Evolutionary conservation across 2,113 vertebrate genomes (phyloP), one percentile per base, ranked within the genome.

Genomic region (Pachyramphus minor): DNA sequence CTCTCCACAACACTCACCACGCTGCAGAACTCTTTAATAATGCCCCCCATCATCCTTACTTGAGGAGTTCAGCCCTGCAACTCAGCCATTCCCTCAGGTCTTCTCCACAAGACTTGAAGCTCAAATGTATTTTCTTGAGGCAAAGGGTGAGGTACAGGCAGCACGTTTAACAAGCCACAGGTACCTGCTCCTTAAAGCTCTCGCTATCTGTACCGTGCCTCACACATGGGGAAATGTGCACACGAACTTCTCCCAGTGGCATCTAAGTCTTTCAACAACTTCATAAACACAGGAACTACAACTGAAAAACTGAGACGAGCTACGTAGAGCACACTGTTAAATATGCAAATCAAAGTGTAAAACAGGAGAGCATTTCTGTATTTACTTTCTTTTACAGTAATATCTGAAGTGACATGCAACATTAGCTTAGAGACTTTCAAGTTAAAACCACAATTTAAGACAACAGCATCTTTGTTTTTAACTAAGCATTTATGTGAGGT

Each of bases 1-100:
- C 27, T 52, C n/a, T 22, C 31, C 3, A 1, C 22, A 47, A 2
- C 0, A 62, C 5, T 42, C 9, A 28, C 3, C 1, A 13, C 58
- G 71, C 21, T n/a, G 9, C 20, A 89, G 35, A 44, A 21, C 12
- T 73, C 33, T 41, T 77, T 53, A 28, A 33, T 6, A 66, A 72
- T 1, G 4, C 2, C 4, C 12, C 14, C 25, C 41, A 79, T 14
- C 14, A 72, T 4, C 24, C 37, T 33, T 31, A 37, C 20, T 35
- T n/a, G 17, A 4, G 9, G 31, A 68, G 4, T 20, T 82, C 35
- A 81, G 17, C 2, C 18, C 17, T 20, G n/a, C 2, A 14, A 10
- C 10, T 76, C 24, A 8, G 78, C 16, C 44, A 83, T 64, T 63
- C 44, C 23, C 1, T 4, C 27, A 15, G 12, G 79, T 28, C n/a